phyloP scores from a whole-genome alignment of 2,113 vertebrate genomes.

The Pteruthius melanotis region DNA sequence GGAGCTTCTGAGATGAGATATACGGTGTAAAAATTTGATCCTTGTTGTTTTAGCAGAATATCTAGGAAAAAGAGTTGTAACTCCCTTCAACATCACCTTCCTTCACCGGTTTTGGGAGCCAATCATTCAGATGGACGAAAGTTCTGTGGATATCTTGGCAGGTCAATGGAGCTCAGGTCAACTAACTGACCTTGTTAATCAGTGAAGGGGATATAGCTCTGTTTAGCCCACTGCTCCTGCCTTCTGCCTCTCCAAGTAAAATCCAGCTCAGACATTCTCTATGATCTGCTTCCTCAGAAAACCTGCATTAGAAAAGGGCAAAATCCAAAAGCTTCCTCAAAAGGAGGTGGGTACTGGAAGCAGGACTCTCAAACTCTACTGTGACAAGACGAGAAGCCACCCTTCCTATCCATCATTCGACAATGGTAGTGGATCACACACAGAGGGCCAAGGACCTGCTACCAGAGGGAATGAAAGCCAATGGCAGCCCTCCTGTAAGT shows the following conservation, averaged over 20 bases:
- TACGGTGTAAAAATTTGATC: background rate
- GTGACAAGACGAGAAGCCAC: background rate
- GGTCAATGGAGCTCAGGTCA: background rate
- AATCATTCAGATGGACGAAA: background rate
- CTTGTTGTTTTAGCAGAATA: background rate
- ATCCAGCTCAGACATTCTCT: background rate
- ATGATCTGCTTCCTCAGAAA: background rate
- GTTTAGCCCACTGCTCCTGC: background rate
- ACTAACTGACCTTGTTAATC: background rate
- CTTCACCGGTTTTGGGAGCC: background rate
- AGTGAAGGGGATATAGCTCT: background rate
- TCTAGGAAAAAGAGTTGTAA: background rate
- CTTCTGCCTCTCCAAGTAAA: background rate
- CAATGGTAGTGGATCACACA: background rate
- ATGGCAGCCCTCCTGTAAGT: background rate
- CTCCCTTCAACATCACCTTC: background rate
- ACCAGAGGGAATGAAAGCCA: background rate
- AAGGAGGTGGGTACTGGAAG: background rate
- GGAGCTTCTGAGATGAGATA: background rate
- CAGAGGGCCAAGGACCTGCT: background rate
- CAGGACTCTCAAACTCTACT: background rate
- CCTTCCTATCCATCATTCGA: background rate
- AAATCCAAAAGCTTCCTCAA: background rate
- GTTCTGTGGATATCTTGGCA: background rate
- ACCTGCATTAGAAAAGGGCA: background rate